Evolutionary conservation across 1,140 invertebrate genomes (phyloP).

Genomic region (Plectus sambesii): DNA sequence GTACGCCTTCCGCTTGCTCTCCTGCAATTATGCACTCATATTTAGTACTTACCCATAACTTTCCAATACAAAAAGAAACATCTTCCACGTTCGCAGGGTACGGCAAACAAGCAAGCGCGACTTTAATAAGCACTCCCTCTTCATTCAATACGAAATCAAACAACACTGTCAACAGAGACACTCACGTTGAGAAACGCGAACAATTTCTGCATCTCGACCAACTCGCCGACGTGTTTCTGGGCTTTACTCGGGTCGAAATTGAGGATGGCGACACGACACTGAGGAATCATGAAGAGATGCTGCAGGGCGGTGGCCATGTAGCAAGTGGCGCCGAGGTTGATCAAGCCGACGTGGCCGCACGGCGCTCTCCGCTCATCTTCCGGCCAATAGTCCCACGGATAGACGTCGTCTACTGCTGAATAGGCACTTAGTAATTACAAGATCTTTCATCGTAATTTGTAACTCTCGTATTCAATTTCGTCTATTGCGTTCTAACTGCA

Average conservation of each 20-base stretch:
- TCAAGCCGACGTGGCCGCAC: slow-evolving; percentile 83
- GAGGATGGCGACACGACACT: slow-evolving; percentile 68
- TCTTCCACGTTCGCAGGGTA: slow-evolving; percentile 8
- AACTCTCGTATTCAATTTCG: too few species aligned
- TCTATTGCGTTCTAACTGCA: too few species aligned
- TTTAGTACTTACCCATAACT: not conserved
- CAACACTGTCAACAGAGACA: slow-evolving; percentile 7
- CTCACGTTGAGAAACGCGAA: slow-evolving; percentile 75
- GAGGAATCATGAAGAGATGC: slow-evolving; percentile 89
- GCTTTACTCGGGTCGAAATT: slow-evolving; percentile 47
- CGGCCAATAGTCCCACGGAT: slow-evolving; percentile 94
- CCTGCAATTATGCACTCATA: slow-evolving; percentile 51
- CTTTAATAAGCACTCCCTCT: not conserved
- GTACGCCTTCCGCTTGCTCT: slow-evolving; percentile 84
- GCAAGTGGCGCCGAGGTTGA: slow-evolving; percentile 85
- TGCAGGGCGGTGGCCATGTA: slow-evolving; percentile 95
- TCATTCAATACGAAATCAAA: not conserved
- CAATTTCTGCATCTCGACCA: slow-evolving; percentile 71
- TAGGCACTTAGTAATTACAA: slow-evolving; percentile 48
- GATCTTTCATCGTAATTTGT: too few species aligned
- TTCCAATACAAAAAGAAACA: not conserved
- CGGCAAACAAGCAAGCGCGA: not conserved
- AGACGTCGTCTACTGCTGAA: slow-evolving; percentile 18
- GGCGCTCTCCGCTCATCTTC: slow-evolving; percentile 81
- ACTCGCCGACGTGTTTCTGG: not conserved